A percentile compares a stretch with the other conserved stretches of the same genome.
Conservation (phyloP, 1,140 invertebrate species). For the Antheraea mylitta region DNA sequence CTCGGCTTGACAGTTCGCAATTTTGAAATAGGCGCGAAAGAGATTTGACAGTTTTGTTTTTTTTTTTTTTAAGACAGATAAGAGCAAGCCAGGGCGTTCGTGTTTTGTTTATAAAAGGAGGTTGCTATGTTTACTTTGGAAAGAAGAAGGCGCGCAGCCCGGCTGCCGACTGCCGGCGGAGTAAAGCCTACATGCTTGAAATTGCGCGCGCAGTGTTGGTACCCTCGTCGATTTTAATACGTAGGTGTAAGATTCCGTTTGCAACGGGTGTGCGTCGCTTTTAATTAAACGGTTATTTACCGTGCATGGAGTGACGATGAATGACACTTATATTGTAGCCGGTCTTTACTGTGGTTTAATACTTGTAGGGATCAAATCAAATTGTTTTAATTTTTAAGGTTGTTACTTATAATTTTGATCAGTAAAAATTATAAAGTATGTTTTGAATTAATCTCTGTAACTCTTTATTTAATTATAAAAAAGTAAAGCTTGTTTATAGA, state of each 20-base stretch:
- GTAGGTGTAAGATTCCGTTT: slow-evolving; percentile 51
- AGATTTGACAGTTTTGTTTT: slow-evolving; percentile 32
- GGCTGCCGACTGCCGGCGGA: slow-evolving; percentile 67
- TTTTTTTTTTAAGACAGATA: slow-evolving; percentile 36
- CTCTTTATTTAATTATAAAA: too few species aligned
- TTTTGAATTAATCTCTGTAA: too few species aligned
- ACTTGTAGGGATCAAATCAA: neutral
- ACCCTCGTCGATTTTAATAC: slow-evolving; percentile 65
- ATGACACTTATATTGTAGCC: neutral
- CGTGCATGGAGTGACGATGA: slow-evolving; percentile 4
- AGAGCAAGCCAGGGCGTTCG: slow-evolving; percentile 55
- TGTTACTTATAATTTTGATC: too few species aligned
- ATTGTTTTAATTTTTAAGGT: neutral
- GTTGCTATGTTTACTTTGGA: slow-evolving; percentile 56
- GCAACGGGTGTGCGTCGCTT: slow-evolving; percentile 38
- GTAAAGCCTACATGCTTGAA: slow-evolving; percentile 42
- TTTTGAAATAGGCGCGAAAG: slow-evolving; percentile 48
- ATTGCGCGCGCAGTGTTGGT: slow-evolving; percentile 54
- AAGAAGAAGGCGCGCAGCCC: slow-evolving; percentile 54
- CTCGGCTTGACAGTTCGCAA: slow-evolving; percentile 37
- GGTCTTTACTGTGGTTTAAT: neutral
- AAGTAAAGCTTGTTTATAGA: too few species aligned
- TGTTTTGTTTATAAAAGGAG: slow-evolving; percentile 46
- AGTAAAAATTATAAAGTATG: too few species aligned
- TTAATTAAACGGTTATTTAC: slow-evolving; percentile 35